Evolutionary conservation across 2,113 vertebrate species (phyloP), one percentile per base, ranked within the genome.

Genomic region (Emydocephalus ijimae): DNA sequence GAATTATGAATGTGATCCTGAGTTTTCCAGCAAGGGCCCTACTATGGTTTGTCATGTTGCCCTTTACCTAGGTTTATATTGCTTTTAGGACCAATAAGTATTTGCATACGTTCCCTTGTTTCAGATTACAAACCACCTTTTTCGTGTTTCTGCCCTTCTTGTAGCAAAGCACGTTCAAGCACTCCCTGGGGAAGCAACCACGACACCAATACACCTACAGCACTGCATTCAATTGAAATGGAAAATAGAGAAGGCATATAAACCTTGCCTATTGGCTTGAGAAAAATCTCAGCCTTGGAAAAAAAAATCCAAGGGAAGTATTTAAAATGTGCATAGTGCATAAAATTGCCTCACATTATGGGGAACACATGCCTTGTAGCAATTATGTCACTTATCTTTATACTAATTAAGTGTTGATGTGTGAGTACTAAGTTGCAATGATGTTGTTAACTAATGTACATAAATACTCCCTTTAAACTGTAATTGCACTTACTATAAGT

Each of bases 351-450:
- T 98, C 95, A 95, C 96, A 98, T 98, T 98, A 98, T 95, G 96
- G 96, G 96, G 97, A 98, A 97, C 97, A 97, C 97, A 95, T 97
- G 97, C 96, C 97, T 98, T 97, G 97, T 97, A 98, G 98, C 97
- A 98, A 98, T 98, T 98, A 98, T 98, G 97, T 98, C 97, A 98
- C 96, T 98, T 97, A 97, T 92, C 96, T 97, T 98, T 97, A 97
- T 96, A 97, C 97, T 98, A 98, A 98, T 98, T 98, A 98, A 98
- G 96, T 97, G 97, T 97, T 98, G 97, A 98, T 98, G 96, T 97
- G 97, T 97, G 96, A 98, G 97, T 96, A 96, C 94, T 97, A 98
- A 97, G 97, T 98, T 97, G 97, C 97, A 97, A 97, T 97, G 97
- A 98, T 98, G 97, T 97, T 96, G 96, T 98, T 98, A 98, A 98